phyloP scores from a whole-genome alignment of 2,113 vertebrate genomes.

The Saimiri boliviensis region DNA sequence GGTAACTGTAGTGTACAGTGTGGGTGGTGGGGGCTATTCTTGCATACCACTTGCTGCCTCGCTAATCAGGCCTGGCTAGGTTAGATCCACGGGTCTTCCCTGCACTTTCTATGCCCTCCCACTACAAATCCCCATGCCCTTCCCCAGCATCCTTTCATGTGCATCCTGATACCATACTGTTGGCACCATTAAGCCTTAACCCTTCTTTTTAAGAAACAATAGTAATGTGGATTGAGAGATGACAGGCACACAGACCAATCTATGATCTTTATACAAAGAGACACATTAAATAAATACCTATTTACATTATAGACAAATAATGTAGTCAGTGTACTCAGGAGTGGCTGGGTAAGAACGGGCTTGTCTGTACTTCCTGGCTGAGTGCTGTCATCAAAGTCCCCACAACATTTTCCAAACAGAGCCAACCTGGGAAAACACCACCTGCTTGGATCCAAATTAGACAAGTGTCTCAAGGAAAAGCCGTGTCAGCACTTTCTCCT shows the following conservation, averaged over 20 bases:
- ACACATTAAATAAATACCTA: constrained; percentile 55
- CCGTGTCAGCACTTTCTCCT: not conserved
- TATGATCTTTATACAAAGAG: constrained; percentile 49
- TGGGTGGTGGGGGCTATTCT: not conserved
- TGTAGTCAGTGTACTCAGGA: constrained; percentile 63
- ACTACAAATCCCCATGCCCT: not conserved
- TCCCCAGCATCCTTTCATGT: not conserved
- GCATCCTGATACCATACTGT: not conserved
- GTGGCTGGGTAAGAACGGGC: constrained; percentile 35
- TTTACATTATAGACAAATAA: constrained; percentile 53
- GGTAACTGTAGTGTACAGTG: not conserved
- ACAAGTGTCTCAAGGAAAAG: not conserved
- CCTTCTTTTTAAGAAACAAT: constrained; percentile 4
- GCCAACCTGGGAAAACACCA: constrained; percentile 22
- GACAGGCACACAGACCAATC: not conserved
- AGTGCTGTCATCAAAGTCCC: constrained; percentile 37
- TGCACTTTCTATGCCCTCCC: not conserved
- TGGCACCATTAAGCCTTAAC: not conserved
- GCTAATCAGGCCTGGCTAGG: not conserved
- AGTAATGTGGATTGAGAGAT: constrained; percentile 52
- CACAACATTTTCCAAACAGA: constrained; percentile 54
- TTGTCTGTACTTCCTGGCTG: constrained; percentile 59
- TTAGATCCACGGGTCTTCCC: not conserved
- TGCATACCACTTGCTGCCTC: not conserved
- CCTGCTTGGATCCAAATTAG: not conserved